phyloP scores from a whole-genome alignment of 2,888 invertebrate species.

The Lasius fuliginosus region DNA sequence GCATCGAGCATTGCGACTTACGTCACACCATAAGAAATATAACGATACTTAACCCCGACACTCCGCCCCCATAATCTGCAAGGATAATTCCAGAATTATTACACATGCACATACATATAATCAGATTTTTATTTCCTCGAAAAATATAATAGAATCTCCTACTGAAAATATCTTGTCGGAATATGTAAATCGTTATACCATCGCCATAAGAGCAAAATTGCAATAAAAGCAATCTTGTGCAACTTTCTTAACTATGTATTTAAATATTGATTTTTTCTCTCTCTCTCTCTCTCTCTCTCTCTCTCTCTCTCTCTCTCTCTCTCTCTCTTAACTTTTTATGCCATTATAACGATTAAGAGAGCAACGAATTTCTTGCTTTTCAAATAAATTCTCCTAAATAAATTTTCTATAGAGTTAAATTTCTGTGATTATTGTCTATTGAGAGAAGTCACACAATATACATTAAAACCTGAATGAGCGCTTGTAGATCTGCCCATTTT shows the following conservation, averaged over 20 bases:
- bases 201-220: slow-evolving; percentile 1
- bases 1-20: slow-evolving; percentile 38
- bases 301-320: not conserved
- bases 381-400: not conserved
- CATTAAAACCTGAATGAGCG: not conserved
- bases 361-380: not conserved
- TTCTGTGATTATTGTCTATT: not conserved
- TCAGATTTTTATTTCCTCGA: not conserved
- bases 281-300: not conserved
- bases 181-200: slow-evolving; percentile 32
- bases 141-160: not conserved
- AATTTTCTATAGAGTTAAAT: not conserved
- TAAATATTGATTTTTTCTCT: slow-evolving; percentile 30
- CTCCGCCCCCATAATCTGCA: slow-evolving; percentile 12
- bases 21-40: slow-evolving; percentile 32
- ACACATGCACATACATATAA: not conserved
- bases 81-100: slow-evolving; percentile 45
- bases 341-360: not conserved
- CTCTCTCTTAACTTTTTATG: not conserved
- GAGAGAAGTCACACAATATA: not conserved
- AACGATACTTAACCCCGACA: slow-evolving; percentile 18
- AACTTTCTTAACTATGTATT: not conserved
- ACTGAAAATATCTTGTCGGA: not conserved
- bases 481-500: not conserved
- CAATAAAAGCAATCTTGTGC: slow-evolving; percentile 1